These are phyloP conservation scores for Otis tarda DNA, from an alignment of 2,113 vertebrate genomes.

Conservation along the genomic window DNA sequence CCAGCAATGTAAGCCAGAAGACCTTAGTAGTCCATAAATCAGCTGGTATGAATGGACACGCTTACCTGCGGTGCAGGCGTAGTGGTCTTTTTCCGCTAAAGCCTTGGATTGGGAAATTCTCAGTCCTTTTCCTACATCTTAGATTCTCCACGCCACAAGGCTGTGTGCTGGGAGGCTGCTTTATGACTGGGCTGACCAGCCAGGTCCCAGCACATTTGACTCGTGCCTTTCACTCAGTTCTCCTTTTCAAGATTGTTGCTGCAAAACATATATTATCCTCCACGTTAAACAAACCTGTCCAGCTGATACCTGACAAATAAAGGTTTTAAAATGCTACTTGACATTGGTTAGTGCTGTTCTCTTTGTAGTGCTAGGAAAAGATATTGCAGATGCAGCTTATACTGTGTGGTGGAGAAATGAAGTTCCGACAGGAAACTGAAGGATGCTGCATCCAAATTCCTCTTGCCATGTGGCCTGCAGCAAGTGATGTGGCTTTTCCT, in stretches of 20 bases:
- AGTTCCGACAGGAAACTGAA: not conserved
- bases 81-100: not conserved
- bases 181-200: not conserved
- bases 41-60: not conserved
- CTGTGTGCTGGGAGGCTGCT: not conserved
- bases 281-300: not conserved
- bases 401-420: not conserved
- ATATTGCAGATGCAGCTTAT: not conserved
- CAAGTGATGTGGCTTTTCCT: not conserved
- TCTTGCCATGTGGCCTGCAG: not conserved
- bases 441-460: not conserved
- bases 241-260: not conserved
- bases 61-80: not conserved
- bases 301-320: not conserved
- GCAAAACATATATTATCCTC: not conserved
- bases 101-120: not conserved
- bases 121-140: fast-evolving
- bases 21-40: not conserved
- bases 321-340: not conserved
- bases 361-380: not conserved
- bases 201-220: not conserved
- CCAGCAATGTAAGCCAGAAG: not conserved
- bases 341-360: not conserved
- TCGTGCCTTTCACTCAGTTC: fast-evolving
- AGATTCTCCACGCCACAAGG: fast-evolving